Percentiles rank a stretch among this genome's conserved stretches.
Evolutionary conservation across 2,888 invertebrate genomes (phyloP).

Genomic region (Nemotelus pantherinus): DNA sequence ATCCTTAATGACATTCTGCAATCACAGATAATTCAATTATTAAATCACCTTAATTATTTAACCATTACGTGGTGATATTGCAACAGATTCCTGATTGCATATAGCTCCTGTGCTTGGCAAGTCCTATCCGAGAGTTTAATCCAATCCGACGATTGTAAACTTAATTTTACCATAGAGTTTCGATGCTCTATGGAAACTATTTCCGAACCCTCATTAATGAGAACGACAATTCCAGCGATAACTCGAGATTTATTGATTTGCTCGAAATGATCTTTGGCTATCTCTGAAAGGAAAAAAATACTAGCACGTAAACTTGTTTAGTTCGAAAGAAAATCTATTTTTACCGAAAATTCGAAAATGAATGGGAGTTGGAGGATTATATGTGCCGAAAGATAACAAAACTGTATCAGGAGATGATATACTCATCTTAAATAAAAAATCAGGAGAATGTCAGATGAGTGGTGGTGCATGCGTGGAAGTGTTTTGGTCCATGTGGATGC

Average conservation of each 20-base stretch:
- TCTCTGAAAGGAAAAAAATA: slow-evolving; percentile 70
- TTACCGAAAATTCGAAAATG: slow-evolving; percentile 97
- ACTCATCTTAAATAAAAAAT: slow-evolving; percentile 1
- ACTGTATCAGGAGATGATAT: slow-evolving; percentile 68
- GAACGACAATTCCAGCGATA: slow-evolving; percentile 92
- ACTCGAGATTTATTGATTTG: slow-evolving; percentile 79
- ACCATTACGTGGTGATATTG: slow-evolving; percentile 78
- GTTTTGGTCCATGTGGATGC: neutral
- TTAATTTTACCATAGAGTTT: slow-evolving; percentile 82
- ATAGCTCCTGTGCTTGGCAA: slow-evolving; percentile 82
- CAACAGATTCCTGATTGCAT: slow-evolving; percentile 78
- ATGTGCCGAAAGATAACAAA: slow-evolving; percentile 89
- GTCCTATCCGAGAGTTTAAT: slow-evolving; percentile 88
- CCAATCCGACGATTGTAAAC: slow-evolving; percentile 84
- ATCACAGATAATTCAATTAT: slow-evolving; percentile 31
- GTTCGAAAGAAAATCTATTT: slow-evolving; percentile 54
- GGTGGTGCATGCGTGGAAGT: neutral
- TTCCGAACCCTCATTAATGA: slow-evolving; percentile 80
- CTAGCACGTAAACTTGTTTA: neutral
- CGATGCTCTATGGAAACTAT: slow-evolving; percentile 79
- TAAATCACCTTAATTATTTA: neutral
- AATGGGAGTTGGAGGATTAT: slow-evolving; percentile 96
- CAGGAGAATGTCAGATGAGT: neutral
- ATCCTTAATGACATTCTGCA: slow-evolving; percentile 69
- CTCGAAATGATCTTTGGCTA: slow-evolving; percentile 88